Evolutionary conservation across 2,888 invertebrate genomes (phyloP).

Genomic region (Acrobasis consociella): DNA sequence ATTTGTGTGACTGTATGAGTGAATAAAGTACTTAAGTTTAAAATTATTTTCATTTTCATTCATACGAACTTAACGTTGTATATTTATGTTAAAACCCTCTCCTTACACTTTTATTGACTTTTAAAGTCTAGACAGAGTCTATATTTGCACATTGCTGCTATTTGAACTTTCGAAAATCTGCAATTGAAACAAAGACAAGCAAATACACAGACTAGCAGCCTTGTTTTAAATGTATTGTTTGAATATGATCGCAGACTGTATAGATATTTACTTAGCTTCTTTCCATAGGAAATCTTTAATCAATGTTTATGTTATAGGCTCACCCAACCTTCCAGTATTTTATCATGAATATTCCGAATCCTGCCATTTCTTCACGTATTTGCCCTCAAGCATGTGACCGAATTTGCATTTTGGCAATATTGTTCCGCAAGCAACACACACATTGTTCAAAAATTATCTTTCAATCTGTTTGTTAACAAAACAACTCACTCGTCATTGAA

Average conservation of each 20-base stretch:
- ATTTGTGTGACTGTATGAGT: neutral
- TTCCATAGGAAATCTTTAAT: neutral
- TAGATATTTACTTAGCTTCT: neutral
- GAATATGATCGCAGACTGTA: neutral
- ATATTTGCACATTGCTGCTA: constrained; percentile 63
- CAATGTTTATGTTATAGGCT: too few species aligned
- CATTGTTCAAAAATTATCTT: too few species aligned
- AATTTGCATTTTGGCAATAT: too few species aligned
- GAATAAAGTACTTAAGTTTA: neutral
- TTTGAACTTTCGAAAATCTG: constrained; percentile 77
- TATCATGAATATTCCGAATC: too few species aligned
- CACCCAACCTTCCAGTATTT: too few species aligned
- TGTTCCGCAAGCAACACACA: too few species aligned
- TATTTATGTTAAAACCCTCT: neutral
- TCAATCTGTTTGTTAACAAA: too few species aligned
- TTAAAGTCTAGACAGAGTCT: constrained; percentile 59
- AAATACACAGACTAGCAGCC: constrained; percentile 44
- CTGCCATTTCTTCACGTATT: too few species aligned
- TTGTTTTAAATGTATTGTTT: constrained; percentile 11
- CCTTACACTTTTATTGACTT: constrained; percentile 55
- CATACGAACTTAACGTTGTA: constrained; percentile 5
- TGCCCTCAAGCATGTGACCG: too few species aligned
- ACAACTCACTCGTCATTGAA: too few species aligned
- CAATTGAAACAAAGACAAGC: constrained; percentile 66
- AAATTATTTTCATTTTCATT: neutral